Evolutionary conservation across 2,888 invertebrate species (phyloP), one percentile per base, ranked within the genome.

Genomic region (Zhengitettix transpicula): DNA sequence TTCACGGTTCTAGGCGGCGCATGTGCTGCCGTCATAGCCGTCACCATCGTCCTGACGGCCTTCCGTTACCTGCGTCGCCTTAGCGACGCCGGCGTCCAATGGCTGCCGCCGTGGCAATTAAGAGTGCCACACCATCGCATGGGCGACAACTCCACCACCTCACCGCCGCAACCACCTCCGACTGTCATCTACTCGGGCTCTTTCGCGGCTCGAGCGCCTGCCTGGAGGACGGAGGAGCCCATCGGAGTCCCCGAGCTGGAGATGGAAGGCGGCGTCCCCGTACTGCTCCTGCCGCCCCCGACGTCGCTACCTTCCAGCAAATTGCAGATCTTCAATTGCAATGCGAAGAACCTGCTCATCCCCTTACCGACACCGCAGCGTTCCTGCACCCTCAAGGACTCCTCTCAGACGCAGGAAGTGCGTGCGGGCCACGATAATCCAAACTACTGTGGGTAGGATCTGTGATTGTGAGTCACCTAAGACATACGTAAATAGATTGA

Each of bases 151-250:
- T 28, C 28, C 28, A 28, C 28, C 28, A 1, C 47, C 47, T 2
- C 47, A 3, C 14, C 47, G 9, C 47, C 47, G 14, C n/a, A 12
- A 40, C 61, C 65, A 16, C 66, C 67, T 10, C 64, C 68, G 12
- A 67, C 67, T 12, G 69, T 69, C 51, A 69, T 68, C 56, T 69
- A 68, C 61, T 67, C 68, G 2, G 69, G 68, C 47, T 64, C 65
- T 44, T 69, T 69, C 42, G 69, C 60, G 28, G 53, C 53, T 40
- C 56, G 53, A 12, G 58, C 59, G 40, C 58, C 56, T 14, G 15
- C 58, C 9, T n/a, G 14, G 12, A 12, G n/a, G 14, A 28, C 28
- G 2, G 28, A 28, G 28, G 28, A 28, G 5, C 28, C 28, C 28
- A 28, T 28, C 28, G 28, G 28, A 5, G 28, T 28, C 28, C 28